These are phyloP conservation scores for Xyliphius kryptos DNA, from an alignment of 2,113 vertebrate species.

Conservation along the genomic window DNA sequence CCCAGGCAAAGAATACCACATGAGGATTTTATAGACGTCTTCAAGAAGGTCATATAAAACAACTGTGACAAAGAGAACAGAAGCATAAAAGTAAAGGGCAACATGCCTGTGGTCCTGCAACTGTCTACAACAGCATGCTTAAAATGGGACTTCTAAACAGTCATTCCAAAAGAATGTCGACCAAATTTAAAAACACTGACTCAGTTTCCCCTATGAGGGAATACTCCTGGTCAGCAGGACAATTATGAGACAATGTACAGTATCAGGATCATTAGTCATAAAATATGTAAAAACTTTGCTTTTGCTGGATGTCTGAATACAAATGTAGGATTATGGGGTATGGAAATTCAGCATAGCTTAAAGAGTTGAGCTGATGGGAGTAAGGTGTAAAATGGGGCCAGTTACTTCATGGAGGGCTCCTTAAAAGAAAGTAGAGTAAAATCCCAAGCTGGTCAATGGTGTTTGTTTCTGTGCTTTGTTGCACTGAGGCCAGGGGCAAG, in stretches of 20 bases:
- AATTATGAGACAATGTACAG: too few relatives aligned
- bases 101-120: constrained; percentile 25
- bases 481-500: constrained; percentile 38
- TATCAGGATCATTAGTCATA: too few relatives aligned
- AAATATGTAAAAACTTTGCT: too few relatives aligned
- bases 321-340: constrained; percentile 3
- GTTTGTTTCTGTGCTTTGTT: constrained; percentile 52
- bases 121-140: constrained; percentile 19
- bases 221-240: too few relatives aligned
- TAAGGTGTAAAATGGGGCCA: constrained; percentile 36
- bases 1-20: too few relatives aligned
- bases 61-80: constrained; percentile 20
- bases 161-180: constrained; percentile 32
- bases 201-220: constrained; percentile 31
- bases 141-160: constrained; percentile 15
- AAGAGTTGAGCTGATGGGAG: constrained; percentile 31
- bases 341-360: constrained; percentile 18
- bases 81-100: constrained; percentile 22
- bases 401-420: constrained; percentile 41
- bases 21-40: too few relatives aligned
- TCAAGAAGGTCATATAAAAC: constrained; percentile 11
- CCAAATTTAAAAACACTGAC: constrained; percentile 24
- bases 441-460: constrained; percentile 39
- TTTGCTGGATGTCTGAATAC: too few relatives aligned
- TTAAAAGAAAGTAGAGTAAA: constrained; percentile 47